Evolutionary conservation across 2,888 invertebrate genomes (phyloP).

Genomic region (Dusona sp.): DNA sequence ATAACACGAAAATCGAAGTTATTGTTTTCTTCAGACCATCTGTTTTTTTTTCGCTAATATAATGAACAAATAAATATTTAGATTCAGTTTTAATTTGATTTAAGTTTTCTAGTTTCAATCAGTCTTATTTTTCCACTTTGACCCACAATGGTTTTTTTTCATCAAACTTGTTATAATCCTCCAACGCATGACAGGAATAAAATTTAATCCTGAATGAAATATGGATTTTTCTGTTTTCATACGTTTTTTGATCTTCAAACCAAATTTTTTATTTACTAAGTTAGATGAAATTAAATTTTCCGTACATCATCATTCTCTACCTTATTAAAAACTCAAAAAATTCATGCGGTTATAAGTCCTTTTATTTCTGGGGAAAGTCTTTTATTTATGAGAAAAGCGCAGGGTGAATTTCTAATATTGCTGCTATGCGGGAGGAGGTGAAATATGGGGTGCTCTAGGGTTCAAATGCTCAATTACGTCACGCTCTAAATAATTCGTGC

Average conservation of each 20-base stretch:
- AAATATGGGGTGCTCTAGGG: neutral
- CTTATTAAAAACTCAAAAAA: neutral
- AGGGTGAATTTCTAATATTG: neutral
- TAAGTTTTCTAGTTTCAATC: neutral
- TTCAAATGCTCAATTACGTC: constrained; percentile 1
- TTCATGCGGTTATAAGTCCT: neutral
- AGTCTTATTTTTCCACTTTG: too few relatives aligned
- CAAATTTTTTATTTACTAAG: neutral
- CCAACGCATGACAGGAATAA: neutral
- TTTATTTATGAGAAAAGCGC: neutral
- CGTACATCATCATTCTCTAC: neutral
- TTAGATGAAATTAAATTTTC: neutral
- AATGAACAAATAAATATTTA: neutral
- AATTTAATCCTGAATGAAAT: neutral
- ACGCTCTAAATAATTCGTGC: neutral
- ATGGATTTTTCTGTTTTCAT: neutral
- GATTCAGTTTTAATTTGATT: neutral
- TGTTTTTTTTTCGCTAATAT: neutral
- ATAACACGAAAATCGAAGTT: neutral
- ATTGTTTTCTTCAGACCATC: neutral
- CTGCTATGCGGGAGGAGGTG: neutral
- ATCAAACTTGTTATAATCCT: neutral
- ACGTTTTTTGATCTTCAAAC: neutral
- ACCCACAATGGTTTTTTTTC: neutral
- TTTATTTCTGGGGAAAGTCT: neutral